These are phyloP conservation scores for Dermochelys coriacea DNA, from an alignment of 2,797 vertebrate species.

Conservation along the genomic window DNA sequence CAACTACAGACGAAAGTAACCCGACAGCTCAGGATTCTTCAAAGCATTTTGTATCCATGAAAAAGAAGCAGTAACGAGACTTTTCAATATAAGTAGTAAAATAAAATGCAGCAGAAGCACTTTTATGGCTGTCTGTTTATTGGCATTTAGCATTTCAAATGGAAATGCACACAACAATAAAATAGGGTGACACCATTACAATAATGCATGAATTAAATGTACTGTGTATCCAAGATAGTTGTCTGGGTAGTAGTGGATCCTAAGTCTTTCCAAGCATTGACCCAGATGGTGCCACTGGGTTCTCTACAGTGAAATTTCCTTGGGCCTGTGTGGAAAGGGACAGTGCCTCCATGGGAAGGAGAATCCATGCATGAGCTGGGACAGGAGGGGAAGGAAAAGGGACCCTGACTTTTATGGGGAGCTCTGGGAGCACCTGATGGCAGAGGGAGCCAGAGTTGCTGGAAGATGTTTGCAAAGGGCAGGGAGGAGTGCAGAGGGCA, in stretches of 20 bases:
- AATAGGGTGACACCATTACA: neutral
- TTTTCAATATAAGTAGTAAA: neutral
- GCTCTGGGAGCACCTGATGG: neutral
- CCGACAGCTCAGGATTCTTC: constrained; percentile 16
- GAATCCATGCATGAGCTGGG: neutral
- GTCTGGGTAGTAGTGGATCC: neutral
- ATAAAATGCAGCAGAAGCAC: neutral
- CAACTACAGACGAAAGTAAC: neutral
- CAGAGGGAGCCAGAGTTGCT: neutral
- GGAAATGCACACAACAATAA: constrained; percentile 4
- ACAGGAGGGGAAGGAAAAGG: neutral
- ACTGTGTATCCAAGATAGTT: constrained; percentile 1
- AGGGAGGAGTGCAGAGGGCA: neutral
- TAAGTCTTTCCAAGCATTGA: neutral
- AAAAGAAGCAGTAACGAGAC: neutral
- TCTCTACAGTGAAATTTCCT: neutral
- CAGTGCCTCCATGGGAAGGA: neutral
- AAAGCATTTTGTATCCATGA: neutral
- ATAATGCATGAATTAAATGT: neutral
- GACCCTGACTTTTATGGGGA: neutral
- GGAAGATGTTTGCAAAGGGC: neutral
- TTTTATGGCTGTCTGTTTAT: neutral
- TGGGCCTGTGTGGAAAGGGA: neutral
- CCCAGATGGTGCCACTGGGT: neutral
- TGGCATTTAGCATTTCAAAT: neutral